Evolutionary conservation across 2,797 vertebrate species (phyloP).

Genomic region (Clarias fuscus): DNA sequence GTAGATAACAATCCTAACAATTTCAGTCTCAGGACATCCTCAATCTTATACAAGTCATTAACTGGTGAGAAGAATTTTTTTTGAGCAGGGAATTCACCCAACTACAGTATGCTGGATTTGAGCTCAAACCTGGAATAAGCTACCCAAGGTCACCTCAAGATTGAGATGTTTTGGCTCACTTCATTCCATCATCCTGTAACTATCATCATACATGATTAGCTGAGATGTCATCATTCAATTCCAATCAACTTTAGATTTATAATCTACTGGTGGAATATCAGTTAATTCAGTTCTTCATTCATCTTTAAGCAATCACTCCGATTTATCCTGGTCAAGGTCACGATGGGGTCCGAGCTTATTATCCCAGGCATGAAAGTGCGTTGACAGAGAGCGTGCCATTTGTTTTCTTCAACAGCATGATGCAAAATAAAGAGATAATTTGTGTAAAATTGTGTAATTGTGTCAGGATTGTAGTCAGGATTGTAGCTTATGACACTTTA

Average conservation of each 20-base stretch:
- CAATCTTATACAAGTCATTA: not conserved
- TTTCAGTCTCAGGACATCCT: not conserved
- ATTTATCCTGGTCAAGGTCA: not conserved
- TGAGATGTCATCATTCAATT: not conserved
- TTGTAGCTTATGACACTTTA: too few species aligned
- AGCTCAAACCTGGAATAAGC: not conserved
- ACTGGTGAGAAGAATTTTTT: not conserved
- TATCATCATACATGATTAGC: not conserved
- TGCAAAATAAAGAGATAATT: not conserved
- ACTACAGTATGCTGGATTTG: not conserved
- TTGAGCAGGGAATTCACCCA: not conserved
- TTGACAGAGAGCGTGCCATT: not conserved
- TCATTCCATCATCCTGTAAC: not conserved
- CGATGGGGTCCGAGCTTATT: not conserved
- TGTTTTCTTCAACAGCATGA: not conserved
- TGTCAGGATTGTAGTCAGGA: too few species aligned
- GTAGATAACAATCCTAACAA: not conserved
- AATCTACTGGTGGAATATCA: not conserved
- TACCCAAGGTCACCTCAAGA: not conserved
- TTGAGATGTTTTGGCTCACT: not conserved
- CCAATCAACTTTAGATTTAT: not conserved
- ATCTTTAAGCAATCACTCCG: not conserved
- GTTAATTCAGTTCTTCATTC: not conserved
- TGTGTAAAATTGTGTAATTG: too few species aligned
- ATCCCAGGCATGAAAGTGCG: not conserved